Evolutionary conservation across 1,140 invertebrate species (phyloP).

Genomic region (Polyergus mexicanus): DNA sequence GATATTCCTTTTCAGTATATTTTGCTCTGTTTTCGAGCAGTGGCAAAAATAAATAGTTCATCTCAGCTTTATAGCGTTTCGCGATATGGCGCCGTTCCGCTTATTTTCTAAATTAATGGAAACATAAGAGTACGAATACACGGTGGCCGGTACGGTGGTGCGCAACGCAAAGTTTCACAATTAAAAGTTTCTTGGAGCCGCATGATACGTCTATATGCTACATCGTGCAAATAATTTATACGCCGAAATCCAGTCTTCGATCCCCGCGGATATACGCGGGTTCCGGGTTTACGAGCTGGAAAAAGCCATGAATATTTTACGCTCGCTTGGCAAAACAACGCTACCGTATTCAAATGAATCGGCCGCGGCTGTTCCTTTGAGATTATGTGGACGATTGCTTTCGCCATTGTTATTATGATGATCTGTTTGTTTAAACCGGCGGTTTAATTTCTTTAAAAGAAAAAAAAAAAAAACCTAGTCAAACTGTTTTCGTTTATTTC

Average conservation of each 20-base stretch:
- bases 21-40: background rate
- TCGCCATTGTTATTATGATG: background rate
- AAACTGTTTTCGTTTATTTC: background rate
- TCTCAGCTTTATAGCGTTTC: background rate
- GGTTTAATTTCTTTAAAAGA: background rate
- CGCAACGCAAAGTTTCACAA: constrained; percentile 41
- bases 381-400: constrained; percentile 16
- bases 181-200: constrained; percentile 40
- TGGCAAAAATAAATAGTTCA: background rate
- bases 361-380: background rate
- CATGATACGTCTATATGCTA: background rate
- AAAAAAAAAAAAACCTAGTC: no score
- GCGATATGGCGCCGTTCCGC: background rate
- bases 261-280: constrained; percentile 32
- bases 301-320: constrained; percentile 64
- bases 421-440: background rate
- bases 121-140: background rate
- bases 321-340: background rate
- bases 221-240: constrained; percentile 54
- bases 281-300: constrained; percentile 34
- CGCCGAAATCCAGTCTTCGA: constrained; percentile 46
- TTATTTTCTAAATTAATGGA: constrained; percentile 50
- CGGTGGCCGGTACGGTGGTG: background rate
- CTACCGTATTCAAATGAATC: constrained; percentile 30
- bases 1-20: background rate